Conservation (phyloP, 2,113 vertebrate genomes). For the Oncorhynchus clarkii region DNA sequence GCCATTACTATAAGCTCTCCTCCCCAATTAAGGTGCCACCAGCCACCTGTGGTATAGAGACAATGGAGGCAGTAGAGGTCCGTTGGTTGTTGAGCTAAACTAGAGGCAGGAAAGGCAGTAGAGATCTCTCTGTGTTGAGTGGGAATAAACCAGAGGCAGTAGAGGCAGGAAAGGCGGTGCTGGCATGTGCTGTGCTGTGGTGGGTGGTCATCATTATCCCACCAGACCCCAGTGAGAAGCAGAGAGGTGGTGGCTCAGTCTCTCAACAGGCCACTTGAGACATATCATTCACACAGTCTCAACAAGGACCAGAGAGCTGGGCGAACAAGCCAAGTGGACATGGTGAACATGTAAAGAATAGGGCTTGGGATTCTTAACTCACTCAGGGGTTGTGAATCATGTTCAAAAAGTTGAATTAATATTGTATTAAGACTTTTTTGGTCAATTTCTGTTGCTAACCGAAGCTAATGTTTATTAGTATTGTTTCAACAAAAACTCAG, state of each 20-base stretch:
- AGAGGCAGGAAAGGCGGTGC: constrained; percentile 39
- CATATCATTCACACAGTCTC: constrained; percentile 68
- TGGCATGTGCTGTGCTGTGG: constrained; percentile 50
- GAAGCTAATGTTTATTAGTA: no score
- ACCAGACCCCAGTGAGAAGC: constrained; percentile 51
- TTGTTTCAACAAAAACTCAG: no score
- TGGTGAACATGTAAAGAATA: constrained; percentile 8
- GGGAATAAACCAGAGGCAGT: no score
- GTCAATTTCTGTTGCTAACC: no score
- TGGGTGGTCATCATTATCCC: constrained; percentile 81
- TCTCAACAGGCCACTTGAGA: constrained; percentile 74
- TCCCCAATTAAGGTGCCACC: no score
- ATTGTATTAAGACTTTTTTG: no score
- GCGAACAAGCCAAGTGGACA: constrained; percentile 34
- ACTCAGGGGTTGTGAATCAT: not conserved
- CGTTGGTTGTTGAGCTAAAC: no score
- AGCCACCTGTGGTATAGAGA: no score
- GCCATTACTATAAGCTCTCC: no score
- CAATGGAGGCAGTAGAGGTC: no score
- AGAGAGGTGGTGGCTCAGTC: constrained; percentile 67
- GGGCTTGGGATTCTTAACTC: not conserved
- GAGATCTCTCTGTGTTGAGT: no score
- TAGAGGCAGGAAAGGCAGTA: not conserved
- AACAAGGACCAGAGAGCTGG: constrained; percentile 46
- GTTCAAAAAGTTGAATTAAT: not conserved